Conservation (phyloP, 2,797 vertebrate species). For the Labeo calbasu region DNA sequence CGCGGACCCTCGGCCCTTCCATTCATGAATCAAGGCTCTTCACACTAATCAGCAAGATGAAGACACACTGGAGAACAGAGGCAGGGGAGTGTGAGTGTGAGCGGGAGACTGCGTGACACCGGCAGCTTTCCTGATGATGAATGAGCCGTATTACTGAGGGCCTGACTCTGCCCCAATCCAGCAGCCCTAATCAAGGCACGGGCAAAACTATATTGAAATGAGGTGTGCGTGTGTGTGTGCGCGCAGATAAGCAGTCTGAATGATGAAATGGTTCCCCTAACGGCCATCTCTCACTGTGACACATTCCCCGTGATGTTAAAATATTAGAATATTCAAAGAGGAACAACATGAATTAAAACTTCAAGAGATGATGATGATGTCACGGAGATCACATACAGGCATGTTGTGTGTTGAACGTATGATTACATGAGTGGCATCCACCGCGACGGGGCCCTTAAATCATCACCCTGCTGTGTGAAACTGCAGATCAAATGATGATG, state of each 20-base stretch:
- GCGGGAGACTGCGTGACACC: constrained; percentile 7
- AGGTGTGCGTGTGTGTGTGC: constrained; percentile 1
- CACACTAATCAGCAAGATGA: constrained; percentile 39
- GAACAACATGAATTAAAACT: constrained; percentile 9
- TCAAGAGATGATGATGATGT: constrained; percentile 28
- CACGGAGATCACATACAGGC: constrained; percentile 20
- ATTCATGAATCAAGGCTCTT: constrained; percentile 42
- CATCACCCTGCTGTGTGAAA: constrained; percentile 50
- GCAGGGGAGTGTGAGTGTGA: neutral
- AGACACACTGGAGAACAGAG: constrained; percentile 26
- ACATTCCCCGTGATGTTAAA: constrained; percentile 4
- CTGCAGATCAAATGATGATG: constrained; percentile 53
- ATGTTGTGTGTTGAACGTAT: neutral
- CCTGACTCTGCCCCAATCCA: constrained; percentile 21
- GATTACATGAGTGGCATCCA: constrained; percentile 52
- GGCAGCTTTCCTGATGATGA: constrained; percentile 29
- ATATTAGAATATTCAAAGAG: constrained; percentile 15
- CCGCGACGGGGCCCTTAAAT: constrained; percentile 43
- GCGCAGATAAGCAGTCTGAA: constrained; percentile 10
- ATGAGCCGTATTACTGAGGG: constrained; percentile 13
- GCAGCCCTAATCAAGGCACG: constrained; percentile 28
- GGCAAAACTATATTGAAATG: constrained; percentile 24
- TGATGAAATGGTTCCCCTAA: constrained; percentile 21
- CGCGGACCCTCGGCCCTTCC: neutral
- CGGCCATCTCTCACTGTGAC: constrained; percentile 13